phyloP scores from a whole-genome alignment of 2,113 vertebrate genomes.

The Parotia lawesii region DNA sequence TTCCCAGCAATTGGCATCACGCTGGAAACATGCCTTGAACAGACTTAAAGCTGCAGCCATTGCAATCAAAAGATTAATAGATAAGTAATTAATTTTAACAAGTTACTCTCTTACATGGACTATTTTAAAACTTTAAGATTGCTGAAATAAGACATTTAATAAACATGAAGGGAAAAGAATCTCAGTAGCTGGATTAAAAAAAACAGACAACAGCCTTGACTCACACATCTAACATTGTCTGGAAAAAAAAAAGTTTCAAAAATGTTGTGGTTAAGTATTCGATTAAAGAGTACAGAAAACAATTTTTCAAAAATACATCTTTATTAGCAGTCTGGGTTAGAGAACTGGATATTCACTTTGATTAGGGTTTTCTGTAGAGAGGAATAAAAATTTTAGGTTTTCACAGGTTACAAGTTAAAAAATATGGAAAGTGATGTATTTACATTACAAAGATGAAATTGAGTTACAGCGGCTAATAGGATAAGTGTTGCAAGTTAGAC shows the following conservation, averaged over 20 bases:
- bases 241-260: neutral
- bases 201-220: neutral
- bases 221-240: accelerated
- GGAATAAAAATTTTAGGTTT: neutral
- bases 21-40: neutral
- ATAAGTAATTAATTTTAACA: neutral
- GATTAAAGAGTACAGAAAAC: neutral
- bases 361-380: neutral
- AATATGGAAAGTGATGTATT: neutral
- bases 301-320: neutral
- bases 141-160: neutral
- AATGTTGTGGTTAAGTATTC: neutral
- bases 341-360: neutral
- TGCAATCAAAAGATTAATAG: neutral
- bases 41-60: neutral
- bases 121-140: neutral
- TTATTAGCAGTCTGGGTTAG: neutral
- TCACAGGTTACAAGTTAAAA: neutral
- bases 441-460: neutral
- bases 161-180: neutral
- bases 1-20: neutral
- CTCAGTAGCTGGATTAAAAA: neutral
- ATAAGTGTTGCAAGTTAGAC: neutral
- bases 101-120: neutral
- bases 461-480: neutral